These are phyloP conservation scores for Tetramorium alpestre DNA, from an alignment of 1,140 invertebrate species.

Conservation along the genomic window DNA sequence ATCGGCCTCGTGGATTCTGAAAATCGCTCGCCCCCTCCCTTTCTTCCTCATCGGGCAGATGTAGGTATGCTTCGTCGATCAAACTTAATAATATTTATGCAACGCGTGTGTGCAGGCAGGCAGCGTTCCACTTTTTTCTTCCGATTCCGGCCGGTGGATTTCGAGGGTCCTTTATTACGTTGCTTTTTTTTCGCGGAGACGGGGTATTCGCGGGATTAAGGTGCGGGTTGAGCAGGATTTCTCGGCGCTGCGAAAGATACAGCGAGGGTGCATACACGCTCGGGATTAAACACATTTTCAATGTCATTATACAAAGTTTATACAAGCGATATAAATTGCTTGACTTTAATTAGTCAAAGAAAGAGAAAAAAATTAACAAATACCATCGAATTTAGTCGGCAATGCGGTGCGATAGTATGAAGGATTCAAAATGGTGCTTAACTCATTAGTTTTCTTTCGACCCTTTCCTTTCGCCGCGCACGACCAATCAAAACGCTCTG, in stretches of 20 bases:
- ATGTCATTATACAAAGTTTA: not conserved
- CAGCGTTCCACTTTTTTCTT: constrained; percentile 18
- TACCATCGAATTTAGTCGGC: not conserved
- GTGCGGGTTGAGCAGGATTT: constrained; percentile 37
- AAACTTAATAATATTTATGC: constrained; percentile 76
- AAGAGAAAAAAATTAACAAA: constrained; percentile 61
- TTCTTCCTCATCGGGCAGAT: constrained; percentile 65
- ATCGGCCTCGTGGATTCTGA: constrained; percentile 63
- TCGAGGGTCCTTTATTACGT: constrained; percentile 61
- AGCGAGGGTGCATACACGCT: not conserved
- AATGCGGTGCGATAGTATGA: not conserved
- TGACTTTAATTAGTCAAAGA: constrained; percentile 8
- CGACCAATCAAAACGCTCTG: constrained; percentile 73
- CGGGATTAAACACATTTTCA: constrained; percentile 1
- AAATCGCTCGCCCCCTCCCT: constrained; percentile 40
- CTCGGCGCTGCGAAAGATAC: not conserved
- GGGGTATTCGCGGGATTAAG: constrained; percentile 60
- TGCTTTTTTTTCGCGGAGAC: constrained; percentile 43
- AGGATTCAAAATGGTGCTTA: constrained; percentile 61
- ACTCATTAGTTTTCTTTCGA: constrained; percentile 48
- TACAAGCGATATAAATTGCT: not conserved
- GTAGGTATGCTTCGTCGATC: constrained; percentile 66
- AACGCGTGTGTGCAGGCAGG: constrained; percentile 66
- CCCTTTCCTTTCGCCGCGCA: constrained; percentile 57
- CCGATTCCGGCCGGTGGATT: constrained; percentile 36